Conservation (phyloP, 2,113 vertebrate genomes). For the Gavia stellata region DNA sequence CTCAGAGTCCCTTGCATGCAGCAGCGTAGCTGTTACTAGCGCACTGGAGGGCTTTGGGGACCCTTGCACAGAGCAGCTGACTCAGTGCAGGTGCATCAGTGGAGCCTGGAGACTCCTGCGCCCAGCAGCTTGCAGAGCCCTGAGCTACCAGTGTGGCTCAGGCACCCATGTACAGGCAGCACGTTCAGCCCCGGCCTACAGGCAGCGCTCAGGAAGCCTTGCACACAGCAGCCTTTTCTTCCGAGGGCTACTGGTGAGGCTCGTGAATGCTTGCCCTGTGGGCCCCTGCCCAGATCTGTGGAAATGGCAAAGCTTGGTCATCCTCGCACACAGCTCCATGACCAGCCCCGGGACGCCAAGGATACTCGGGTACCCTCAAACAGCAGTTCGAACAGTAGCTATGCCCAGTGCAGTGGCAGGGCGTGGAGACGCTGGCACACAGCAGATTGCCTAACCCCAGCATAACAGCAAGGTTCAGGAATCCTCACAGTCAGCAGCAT, state of each 20-base stretch:
- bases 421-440: neutral
- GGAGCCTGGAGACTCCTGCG: neutral
- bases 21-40: neutral
- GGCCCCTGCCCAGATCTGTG: neutral
- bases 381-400: neutral
- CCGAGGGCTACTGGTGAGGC: neutral
- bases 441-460: neutral
- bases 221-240: neutral
- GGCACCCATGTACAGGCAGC: neutral
- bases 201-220: neutral
- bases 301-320: neutral
- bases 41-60: neutral
- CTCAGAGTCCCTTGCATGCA: neutral
- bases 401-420: neutral
- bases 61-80: neutral
- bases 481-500: neutral
- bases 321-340: neutral
- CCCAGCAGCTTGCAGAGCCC: neutral
- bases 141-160: neutral
- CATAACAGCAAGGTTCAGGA: neutral
- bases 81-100: neutral
- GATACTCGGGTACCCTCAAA: neutral
- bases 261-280: neutral
- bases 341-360: neutral
- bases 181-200: neutral